Evolutionary conservation across 1,140 invertebrate genomes (phyloP).

Genomic region (Ericerus pela): DNA sequence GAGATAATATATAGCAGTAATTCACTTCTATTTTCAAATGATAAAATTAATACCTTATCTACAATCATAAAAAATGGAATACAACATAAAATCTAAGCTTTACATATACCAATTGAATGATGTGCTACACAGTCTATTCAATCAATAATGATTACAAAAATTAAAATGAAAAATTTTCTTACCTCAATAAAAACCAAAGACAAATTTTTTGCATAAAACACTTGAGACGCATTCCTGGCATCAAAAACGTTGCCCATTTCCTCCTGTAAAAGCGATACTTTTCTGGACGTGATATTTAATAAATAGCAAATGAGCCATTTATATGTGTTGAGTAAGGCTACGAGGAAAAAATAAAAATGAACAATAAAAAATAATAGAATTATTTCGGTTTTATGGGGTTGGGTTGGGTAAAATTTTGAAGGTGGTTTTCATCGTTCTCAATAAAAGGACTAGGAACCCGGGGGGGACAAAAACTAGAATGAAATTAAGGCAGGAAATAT

Average conservation of each 20-base stretch:
- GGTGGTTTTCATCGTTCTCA: too few relatives aligned
- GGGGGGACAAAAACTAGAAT: too few relatives aligned
- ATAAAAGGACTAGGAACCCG: too few relatives aligned
- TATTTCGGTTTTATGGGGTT: too few relatives aligned
- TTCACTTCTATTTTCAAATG: too few relatives aligned
- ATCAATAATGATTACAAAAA: too few relatives aligned
- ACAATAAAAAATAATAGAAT: too few relatives aligned
- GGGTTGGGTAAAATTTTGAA: too few relatives aligned
- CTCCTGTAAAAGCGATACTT: slow-evolving; percentile 39
- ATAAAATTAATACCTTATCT: too few relatives aligned
- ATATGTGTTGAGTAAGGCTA: slow-evolving; percentile 56
- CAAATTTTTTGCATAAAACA: slow-evolving; percentile 58
- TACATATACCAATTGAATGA: background rate
- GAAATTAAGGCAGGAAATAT: too few relatives aligned
- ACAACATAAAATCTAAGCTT: background rate
- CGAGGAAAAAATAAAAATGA: slow-evolving; percentile 26
- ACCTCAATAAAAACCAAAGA: slow-evolving; percentile 61
- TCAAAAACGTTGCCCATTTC: slow-evolving; percentile 50
- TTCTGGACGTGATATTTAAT: slow-evolving; percentile 47
- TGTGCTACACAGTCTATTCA: background rate
- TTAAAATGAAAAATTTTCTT: slow-evolving; percentile 21
- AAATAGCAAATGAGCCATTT: slow-evolving; percentile 74
- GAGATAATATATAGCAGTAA: too few relatives aligned
- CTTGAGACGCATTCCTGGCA: slow-evolving; percentile 64
- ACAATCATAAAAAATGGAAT: too few relatives aligned